Evolutionary conservation across 2,797 vertebrate genomes (phyloP), one percentile per base, ranked within the genome.

Genomic region (Gobio occitaniae): DNA sequence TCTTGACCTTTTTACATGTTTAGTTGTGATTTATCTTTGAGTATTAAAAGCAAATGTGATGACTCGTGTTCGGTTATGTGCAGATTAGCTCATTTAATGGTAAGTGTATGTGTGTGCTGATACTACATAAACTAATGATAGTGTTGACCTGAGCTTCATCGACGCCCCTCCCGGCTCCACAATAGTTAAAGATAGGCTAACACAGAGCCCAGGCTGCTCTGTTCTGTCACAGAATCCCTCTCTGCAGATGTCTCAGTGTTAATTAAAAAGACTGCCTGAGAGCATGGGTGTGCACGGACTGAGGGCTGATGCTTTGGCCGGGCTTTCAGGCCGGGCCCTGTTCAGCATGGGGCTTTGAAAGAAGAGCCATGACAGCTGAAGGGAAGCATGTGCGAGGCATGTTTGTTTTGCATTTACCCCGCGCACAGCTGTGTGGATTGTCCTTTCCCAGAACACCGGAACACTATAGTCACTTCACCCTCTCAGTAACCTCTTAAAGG

Each of bases 381-480:
- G 91, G 91, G 92, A 94, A 95, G 94, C 93, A 94, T 95, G 93
- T 93, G 93, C 92, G 86, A 95, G 93, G 94, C 93, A 93, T 96
- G 95, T 96, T 96, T 95, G 94, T 96, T 96, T 96, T 95, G 93
- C 94, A 94, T 95, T 95, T 94, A 94, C 92, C 93, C 91, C 74
- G 86, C 92, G 90, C 84, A 90, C 94, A 95, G 95, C 94, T 95
- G 95, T 93, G 93, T 94, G 94, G 93, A 93, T 92, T 93, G 93
- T 94, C 93, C 93, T 95, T 95, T 95, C 94, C 93, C 94, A 94
- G 94, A 95, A 94, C 92, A 91, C 92, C 89, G 92, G 93, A 94
- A 94, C 93, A 90, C 90, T 93, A 87, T 88, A 92, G 92, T 93
- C 90, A 63, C 88, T 91, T 91, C 89, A 78, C 89, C 91, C 91